Base-by-base conservation (phyloP, 64 coral and sea anemone genomes). In the Pocillopora damicornis region DNA sequence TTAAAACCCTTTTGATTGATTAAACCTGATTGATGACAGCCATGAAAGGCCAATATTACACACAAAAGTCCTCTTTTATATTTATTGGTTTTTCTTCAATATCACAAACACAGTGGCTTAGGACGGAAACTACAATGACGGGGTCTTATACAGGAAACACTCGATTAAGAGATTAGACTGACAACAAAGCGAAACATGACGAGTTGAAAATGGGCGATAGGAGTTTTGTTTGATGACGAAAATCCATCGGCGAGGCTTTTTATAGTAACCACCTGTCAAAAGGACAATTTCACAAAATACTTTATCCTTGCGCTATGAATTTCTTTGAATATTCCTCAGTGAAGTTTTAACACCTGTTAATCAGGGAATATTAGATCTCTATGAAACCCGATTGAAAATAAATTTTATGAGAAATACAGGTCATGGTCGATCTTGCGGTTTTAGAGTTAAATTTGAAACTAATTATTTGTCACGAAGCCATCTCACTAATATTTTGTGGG, bases 221-320 rank as follows among this genome's bases (percentile, higher is more conserved):
- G 67, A 67, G 9, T 34, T 83, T 17, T 60, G 64, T 58, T 42
- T 85, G 63, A 65, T 42, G n/a, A 45, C 22, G 20, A 85, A 26
- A 26, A 18, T 63, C 61, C 80, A 64, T 67, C 68, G 61, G 65
- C 42, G 80, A 66, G 80, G 80, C 79, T 59, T 63, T 63, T 81
- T 63, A 60, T 60, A 59, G 79, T 36, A 59, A 81, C 79, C 59
- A 81, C 79, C 59, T 63, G 22, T 34, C 59, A 81, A 63, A 59
- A 17, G 16, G 42, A 51, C 42, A 81, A 81, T 63, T 81, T 8
- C 5, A 81, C 79, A 23, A 62, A 62, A 59, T 63, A 81, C 79
- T 35, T 7, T 51, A 51, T 51, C 7, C 2, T 51, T 51, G 42
- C 42, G 7, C 42, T 4, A 51, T 51, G 42, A 51, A 51, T 51